Evolutionary conservation across 2,113 vertebrate species (phyloP).

Genomic region (Dipodomys stephensi): DNA sequence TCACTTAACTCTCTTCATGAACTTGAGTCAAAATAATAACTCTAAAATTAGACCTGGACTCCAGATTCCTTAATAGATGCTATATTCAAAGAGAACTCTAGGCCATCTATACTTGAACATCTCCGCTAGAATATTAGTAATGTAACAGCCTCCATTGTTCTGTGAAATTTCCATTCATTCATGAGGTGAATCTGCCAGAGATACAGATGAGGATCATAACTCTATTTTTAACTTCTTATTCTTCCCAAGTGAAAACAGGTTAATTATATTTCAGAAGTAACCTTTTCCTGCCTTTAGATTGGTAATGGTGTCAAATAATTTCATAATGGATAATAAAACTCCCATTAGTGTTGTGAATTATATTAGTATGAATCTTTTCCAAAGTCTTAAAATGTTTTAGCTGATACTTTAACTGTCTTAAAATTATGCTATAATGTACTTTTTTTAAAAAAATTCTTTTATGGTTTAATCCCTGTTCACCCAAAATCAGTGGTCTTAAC

Average conservation of each 20-base stretch:
- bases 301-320: conserved; percentile 79
- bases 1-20: not conserved
- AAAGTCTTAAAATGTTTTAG: conserved; percentile 77
- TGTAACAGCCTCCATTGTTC: conserved; percentile 44
- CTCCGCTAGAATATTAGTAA: conserved; percentile 52
- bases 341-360: conserved; percentile 80
- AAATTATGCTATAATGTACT: conserved; percentile 68
- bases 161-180: conserved; percentile 69
- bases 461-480: conserved; percentile 43
- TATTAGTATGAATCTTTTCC: conserved; percentile 74
- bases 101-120: conserved; percentile 13
- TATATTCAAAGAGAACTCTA: conserved; percentile 41
- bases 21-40: conserved; percentile 32
- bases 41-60: not conserved
- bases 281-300: conserved; percentile 79
- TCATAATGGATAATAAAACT: conserved; percentile 80
- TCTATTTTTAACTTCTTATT: conserved; percentile 79
- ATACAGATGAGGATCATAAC: conserved; percentile 64
- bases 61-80: not conserved
- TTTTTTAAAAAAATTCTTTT: conserved; percentile 41
- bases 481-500: conserved; percentile 20
- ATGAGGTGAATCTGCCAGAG: conserved; percentile 63
- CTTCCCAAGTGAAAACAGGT: conserved; percentile 79
- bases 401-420: conserved; percentile 76
- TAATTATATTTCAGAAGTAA: conserved; percentile 81